Evolutionary conservation across 1,140 invertebrate species (phyloP), one percentile per base, ranked within the genome.

Genomic region (Neuroterus valhalla): DNA sequence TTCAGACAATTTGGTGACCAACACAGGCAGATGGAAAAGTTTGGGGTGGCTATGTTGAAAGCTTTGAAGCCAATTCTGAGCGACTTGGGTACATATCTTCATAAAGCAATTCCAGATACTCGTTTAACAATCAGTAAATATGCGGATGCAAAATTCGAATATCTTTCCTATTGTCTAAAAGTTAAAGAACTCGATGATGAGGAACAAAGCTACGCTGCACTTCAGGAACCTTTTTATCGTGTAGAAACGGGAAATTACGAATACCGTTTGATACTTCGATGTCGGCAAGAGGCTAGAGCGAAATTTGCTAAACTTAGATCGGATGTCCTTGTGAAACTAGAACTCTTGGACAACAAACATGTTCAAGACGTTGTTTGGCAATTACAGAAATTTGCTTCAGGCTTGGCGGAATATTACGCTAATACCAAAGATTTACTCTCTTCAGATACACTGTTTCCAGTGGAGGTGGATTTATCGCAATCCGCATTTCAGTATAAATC

Each of bases 201-300:
- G 87, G 98, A 99, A 85, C 97, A 98, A 79, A 95, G 95, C 71
- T 99, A 97, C 87, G 95, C 95, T 43, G 94, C 96, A 0, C 86
- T 99, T n/a, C 97, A 99, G 85, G 98, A 99, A 87, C 98, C 98
- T 0, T 89, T 99, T 15, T 99, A 99, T 88, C 92, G 98, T 48
- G 96, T 99, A 0, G 98, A 99, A 90, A 99, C 98, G 6, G 98
- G 98, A 69, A 99, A 99, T 89, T 99, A 99, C 91, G 98, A 99
- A 88, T 99, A 99, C 87, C 94, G 98, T 78, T 89, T 99, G 68
- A 94, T 99, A 46, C 89, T 99, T 6, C 92, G 98, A 68, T 99
- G 98, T 91, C 93, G 98, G 38, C 98, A 99, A 91, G 96, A 98
- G 80, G 98, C 98, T 0, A 90, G 98, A 74, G 90, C 91, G 0